Conservation (phyloP, 2,113 vertebrate genomes). For the Porphyrio hochstetteri region DNA sequence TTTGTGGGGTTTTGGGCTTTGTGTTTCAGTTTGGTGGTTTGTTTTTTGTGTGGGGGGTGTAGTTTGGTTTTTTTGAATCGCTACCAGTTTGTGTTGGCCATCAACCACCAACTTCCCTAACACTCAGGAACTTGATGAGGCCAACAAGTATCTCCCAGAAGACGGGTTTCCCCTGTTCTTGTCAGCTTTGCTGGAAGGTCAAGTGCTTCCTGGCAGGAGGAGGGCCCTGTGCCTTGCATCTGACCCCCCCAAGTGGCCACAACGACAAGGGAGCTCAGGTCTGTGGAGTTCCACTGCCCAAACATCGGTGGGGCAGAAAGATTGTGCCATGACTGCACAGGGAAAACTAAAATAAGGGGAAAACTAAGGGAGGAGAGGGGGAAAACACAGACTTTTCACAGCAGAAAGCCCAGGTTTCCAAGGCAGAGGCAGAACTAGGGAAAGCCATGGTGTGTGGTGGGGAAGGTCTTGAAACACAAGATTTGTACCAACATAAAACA, state of each 20-base stretch:
- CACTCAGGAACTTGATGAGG: neutral
- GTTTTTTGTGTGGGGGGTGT: too few species aligned
- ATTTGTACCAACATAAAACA: neutral
- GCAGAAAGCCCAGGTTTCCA: neutral
- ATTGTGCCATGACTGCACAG: neutral
- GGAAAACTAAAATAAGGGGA: neutral
- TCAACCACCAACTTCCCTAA: neutral
- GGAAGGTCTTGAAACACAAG: neutral
- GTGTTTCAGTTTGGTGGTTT: too few species aligned
- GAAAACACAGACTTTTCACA: neutral
- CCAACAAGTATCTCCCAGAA: neutral
- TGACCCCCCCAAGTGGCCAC: constrained; percentile 14
- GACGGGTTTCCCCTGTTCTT: neutral
- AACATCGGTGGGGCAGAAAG: neutral
- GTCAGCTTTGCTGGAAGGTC: neutral
- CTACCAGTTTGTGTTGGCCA: neutral
- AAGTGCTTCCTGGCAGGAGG: neutral
- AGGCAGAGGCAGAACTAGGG: neutral
- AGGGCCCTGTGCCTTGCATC: neutral
- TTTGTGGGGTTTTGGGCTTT: too few species aligned
- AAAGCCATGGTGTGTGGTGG: neutral
- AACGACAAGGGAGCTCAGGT: neutral
- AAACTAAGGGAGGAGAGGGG: neutral
- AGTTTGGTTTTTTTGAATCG: neutral
- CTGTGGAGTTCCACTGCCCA: neutral